Percentiles rank a stretch among this genome's conserved stretches.
These are phyloP conservation scores for Eretmochelys imbricata DNA, from an alignment of 2,113 vertebrate species.

Conservation along the genomic window DNA sequence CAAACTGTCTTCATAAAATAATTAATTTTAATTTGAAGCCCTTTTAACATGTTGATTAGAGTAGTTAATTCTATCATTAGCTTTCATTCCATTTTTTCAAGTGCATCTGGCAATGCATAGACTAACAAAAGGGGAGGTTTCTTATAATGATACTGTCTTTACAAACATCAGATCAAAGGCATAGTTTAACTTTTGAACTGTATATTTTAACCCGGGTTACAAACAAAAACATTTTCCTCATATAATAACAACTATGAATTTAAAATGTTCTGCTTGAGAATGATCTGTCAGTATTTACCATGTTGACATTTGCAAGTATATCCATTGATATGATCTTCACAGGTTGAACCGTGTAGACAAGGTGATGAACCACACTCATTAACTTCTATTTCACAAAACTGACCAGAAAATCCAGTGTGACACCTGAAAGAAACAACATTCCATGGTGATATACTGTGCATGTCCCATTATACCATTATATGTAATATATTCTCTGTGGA, in stretches of 20 bases:
- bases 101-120: not conserved
- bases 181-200: not conserved
- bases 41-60: not conserved
- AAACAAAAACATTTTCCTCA: not conserved
- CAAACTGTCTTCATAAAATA: not conserved
- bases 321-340: slow-evolving; percentile 86
- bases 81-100: not conserved
- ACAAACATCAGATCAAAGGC: not conserved
- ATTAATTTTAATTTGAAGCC: not conserved
- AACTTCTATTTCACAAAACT: slow-evolving; percentile 76
- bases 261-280: not conserved
- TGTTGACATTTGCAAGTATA: slow-evolving; percentile 86
- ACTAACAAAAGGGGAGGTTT: not conserved
- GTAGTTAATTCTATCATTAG: not conserved
- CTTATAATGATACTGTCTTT: not conserved
- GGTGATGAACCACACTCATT: slow-evolving; percentile 88
- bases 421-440: slow-evolving; percentile 67
- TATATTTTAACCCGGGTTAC: not conserved
- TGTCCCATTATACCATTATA: not conserved
- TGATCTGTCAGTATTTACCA: slow-evolving; percentile 69
- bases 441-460: not conserved
- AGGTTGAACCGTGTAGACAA: slow-evolving; percentile 83
- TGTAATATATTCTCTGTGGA: not conserved
- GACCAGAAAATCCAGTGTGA: slow-evolving; percentile 71
- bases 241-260: not conserved